Base-by-base conservation (phyloP, 2,888 invertebrate species). In the Hyposoter dolosus region DNA sequence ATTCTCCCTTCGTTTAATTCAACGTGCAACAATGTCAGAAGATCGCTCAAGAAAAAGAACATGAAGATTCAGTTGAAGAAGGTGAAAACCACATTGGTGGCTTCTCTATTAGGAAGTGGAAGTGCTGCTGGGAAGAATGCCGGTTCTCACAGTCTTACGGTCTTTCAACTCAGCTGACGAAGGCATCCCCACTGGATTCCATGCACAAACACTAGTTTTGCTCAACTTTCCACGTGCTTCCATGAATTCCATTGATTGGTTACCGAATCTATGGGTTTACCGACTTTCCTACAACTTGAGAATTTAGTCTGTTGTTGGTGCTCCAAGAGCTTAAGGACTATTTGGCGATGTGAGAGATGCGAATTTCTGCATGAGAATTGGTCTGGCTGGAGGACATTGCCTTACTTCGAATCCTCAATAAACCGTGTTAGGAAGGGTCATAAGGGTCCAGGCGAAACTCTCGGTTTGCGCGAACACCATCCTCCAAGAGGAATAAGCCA, bases 401-500 rank as follows among this genome's bases (percentile, higher is more conserved):
- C 17, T 23, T 19, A 23, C 50, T 28, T 63, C 50, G 32, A 60
- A 50, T 17, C 60, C 68, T 50, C 47, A 53, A 53, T 69, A 71
- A 53, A 75, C n/a, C 74, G 35, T 28, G 23, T 71, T 53, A 23
- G 56, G 63, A 69, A 80, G 79, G n/a, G 75, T 66, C 28, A 50
- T 71, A 40, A 80, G 35, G 12, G 53, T 71, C 60, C 72, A 45
- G 63, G 23, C 19, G 63, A 76, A 47, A n/a, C 60, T 77, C 77
- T 40, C 17, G 5, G 40, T 35, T 19, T 15, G n/a, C 12, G 43
- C 71, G 56, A 77, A 56, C 82, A 81, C 71, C 74, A 85, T 82
- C 78, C 65, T 69, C 47, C 63, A 50, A 53, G 17, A 32, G 23
- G 75, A 77, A 79, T 82, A 71, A 85, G 56, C 50, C 71, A 82